Evolutionary conservation across 2,888 invertebrate species (phyloP), one percentile per base, ranked within the genome.

Genomic region (Helicoverpa assulta): DNA sequence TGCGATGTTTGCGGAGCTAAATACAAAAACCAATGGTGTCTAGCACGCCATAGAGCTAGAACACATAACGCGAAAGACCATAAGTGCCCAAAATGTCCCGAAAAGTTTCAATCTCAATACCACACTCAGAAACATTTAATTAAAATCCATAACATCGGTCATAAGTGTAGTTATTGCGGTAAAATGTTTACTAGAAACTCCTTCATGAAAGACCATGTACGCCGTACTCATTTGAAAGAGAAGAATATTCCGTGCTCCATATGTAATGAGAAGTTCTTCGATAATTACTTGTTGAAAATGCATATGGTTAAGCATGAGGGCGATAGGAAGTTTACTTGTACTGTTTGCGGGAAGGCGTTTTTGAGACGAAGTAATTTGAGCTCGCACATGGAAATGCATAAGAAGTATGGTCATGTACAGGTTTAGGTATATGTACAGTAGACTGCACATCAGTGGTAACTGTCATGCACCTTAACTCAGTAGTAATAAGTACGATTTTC

Each of bases 281-380:
- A 95, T 62, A 94, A 93, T 70, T 90, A 94, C 61, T 82, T 92
- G 18, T 71, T 95, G 60, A 91, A 80, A 54, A 85, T 94, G 88
- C 96, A 96, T 76, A 96, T 95, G 92, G 96, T 95, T 0, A 95
- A 94, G 26, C 96, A 96, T 70, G 92, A 95, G 16, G 96, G 96
- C 0, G 96, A 96, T 10, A 94, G 96, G 19, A 94, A 93, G 60
- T 96, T 96, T 62, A 92, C 92, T 59, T 97, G 97, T 63, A 95
- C 96, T 6, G 91, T 96, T 1, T 97, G 97, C 70, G 96, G 96
- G 0, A 96, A 96, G 72, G 94, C 96, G 51, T 96, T 97, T 70
- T 89, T 96, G 16, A 96, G 97, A 16, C 92, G 96, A 21, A 97
- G 96, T 58, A 96, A 97, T 82, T 88, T 97, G 70, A 96, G 94